Base-by-base conservation (phyloP, 1,140 invertebrate genomes). In the Aricia agestis region DNA sequence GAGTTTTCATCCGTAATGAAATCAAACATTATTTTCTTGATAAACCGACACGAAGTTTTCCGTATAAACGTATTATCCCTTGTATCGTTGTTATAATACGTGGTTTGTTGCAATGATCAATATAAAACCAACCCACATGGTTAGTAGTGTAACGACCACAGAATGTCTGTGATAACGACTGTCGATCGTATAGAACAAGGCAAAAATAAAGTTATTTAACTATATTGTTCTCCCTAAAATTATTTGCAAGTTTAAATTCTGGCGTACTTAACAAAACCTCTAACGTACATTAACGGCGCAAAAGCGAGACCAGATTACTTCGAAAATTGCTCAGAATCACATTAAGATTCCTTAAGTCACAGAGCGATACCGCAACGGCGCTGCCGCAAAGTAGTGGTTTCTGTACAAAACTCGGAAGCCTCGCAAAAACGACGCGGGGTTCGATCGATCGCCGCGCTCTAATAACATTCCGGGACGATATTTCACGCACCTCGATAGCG, bases 391-490 rank as follows among this genome's bases (percentile, higher is more conserved):
- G 74, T 75, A 76, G 76, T 76, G 75, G 76, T 71, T 68, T 82
- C 76, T 81, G 72, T 69, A 76, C 78, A 76, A 78, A 82, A 82
- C 75, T 75, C 75, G 78, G 77, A 76, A 74, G 73, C 67, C 58
- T 77, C 68, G 67, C 71, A 74, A 76, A 76, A 70, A 70, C 69
- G 66, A 45, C 42, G 66, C 68, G 58, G 76, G 77, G 83, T 25
- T 84, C 85, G 80, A 87, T 86, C 69, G 74, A 79, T 82, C 78
- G 77, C 68, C 67, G 75, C 77, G 69, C 80, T 85, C 82, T 87
- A 85, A 87, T 87, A 87, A 87, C 83, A 87, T 84, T 84, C 83
- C 80, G 72, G 76, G 66, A 69, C 85, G 78, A 85, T 90, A 90
- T 89, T 85, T 89, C 81, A 87, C 82, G 81, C 83, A 81, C 82